phyloP scores from a whole-genome alignment of 2,113 vertebrate genomes.

The Columbina picui region DNA sequence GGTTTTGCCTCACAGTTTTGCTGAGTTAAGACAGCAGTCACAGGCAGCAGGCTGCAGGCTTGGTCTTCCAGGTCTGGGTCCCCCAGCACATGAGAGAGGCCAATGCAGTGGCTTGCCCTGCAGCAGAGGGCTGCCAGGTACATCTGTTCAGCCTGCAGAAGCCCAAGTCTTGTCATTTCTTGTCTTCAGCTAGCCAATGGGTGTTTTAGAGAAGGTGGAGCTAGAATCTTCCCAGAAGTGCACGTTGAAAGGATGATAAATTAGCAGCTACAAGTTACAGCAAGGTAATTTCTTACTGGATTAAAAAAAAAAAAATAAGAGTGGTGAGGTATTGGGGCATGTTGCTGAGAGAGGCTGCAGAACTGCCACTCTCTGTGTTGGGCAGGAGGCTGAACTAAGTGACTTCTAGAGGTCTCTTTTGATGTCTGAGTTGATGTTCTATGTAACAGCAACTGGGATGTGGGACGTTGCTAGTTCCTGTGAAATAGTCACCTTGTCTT shows the following conservation, averaged over 20 bases:
- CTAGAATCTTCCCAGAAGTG: not conserved
- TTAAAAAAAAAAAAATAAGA: not conserved
- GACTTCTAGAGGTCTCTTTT: not conserved
- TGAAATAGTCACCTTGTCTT: not conserved
- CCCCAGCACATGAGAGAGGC: not conserved
- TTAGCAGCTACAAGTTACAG: conserved; percentile 16
- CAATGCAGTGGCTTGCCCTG: rapidly evolving
- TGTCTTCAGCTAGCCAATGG: not conserved
- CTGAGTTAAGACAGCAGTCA: not conserved
- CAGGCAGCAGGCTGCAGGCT: not conserved
- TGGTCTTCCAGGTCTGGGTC: rapidly evolving
- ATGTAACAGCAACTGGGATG: not conserved
- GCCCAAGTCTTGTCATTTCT: not conserved
- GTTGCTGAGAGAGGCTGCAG: not conserved
- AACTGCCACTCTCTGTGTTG: not conserved
- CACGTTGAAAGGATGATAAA: conserved; percentile 5
- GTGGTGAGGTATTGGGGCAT: not conserved
- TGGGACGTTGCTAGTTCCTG: rapidly evolving
- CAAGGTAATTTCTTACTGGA: conserved; percentile 1
- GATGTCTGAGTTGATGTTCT: not conserved
- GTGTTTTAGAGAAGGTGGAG: not conserved
- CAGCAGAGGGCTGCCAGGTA: not conserved
- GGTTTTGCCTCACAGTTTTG: not conserved
- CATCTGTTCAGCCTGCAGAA: not conserved
- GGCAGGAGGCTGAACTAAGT: not conserved